phyloP scores from a whole-genome alignment of 2,797 vertebrate species.

The Gorsachius magnificus region DNA sequence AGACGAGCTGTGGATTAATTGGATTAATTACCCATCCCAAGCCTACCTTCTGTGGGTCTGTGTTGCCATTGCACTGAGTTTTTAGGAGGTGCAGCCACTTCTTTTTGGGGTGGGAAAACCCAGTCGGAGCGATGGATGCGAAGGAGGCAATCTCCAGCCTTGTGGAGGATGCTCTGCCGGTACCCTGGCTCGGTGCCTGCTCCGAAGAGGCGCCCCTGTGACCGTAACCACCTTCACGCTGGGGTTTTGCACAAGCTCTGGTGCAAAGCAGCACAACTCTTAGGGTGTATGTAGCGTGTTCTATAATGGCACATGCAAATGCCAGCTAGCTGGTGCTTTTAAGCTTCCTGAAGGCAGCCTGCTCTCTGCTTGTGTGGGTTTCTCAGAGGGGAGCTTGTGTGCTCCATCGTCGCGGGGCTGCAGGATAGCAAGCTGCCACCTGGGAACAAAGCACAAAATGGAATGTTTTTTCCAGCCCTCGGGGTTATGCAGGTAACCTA shows the following conservation, averaged over 20 bases:
- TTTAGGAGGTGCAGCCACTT: not conserved
- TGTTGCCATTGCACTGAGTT: accelerated
- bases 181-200: accelerated
- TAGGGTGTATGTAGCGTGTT: accelerated
- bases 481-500: slow-evolving; percentile 34
- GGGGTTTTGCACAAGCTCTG: not conserved
- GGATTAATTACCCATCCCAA: not conserved
- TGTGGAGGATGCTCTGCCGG: not conserved
- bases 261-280: not conserved
- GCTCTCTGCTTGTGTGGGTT: not conserved
- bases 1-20: accelerated
- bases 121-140: accelerated
- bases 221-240: not conserved
- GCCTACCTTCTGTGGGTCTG: accelerated
- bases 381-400: accelerated
- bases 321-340: not conserved
- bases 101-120: not conserved
- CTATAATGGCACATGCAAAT: not conserved
- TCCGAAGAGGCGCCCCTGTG: not conserved
- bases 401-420: not conserved
- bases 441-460: not conserved
- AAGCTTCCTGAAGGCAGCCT: not conserved
- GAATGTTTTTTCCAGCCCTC: not conserved
- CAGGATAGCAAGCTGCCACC: not conserved
- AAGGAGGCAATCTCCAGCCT: not conserved